Evolutionary conservation across 2,113 vertebrate genomes (phyloP).

Genomic region (Paradisaea rubra): DNA sequence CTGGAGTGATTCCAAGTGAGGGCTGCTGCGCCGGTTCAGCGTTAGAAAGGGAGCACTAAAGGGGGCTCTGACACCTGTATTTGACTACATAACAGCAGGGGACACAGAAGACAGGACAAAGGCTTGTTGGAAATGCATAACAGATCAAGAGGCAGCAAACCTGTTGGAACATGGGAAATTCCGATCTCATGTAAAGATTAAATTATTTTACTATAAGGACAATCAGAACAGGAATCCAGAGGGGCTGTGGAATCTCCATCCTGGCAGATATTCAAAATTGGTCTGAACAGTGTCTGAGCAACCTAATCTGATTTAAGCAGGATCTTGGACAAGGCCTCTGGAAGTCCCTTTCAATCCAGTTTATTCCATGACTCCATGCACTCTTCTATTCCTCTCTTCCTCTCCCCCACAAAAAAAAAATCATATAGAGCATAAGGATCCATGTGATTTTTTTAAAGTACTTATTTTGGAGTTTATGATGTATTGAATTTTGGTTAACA

Average conservation of each 20-base stretch:
- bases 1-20: neutral
- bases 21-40: neutral
- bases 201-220: neutral
- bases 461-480: neutral
- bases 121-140: neutral
- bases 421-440: neutral
- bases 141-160: neutral
- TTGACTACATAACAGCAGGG: neutral
- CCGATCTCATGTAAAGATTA: neutral
- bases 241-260: neutral
- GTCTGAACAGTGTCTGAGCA: neutral
- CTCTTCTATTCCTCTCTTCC: neutral
- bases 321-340: neutral
- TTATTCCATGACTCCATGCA: neutral
- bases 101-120: neutral
- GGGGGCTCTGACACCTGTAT: neutral
- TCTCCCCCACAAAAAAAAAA: accelerated
- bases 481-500: neutral
- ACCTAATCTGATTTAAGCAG: neutral
- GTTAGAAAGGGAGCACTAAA: neutral
- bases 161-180: neutral
- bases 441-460: neutral
- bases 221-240: neutral
- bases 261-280: neutral
- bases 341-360: neutral